Conservation (phyloP, 2,888 invertebrate genomes). For the Drosophila colorata region DNA sequence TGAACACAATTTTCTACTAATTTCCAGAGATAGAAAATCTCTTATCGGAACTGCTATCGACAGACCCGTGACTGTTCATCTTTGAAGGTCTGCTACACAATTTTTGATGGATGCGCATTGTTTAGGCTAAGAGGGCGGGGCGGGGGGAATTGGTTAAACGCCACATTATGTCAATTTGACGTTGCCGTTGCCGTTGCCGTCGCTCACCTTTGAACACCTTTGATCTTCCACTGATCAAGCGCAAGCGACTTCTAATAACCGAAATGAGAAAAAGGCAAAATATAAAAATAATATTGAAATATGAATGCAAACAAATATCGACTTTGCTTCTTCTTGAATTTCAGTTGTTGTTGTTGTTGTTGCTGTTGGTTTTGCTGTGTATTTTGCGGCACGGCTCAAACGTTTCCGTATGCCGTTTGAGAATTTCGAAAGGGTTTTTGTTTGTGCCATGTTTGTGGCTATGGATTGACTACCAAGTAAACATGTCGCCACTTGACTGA, state of each 20-base stretch:
- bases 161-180: constrained; percentile 83
- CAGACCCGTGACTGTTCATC: constrained; percentile 33
- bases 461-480: constrained; percentile 66
- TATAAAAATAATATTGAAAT: constrained; percentile 72
- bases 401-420: constrained; percentile 29
- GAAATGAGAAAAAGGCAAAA: constrained; percentile 1
- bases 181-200: constrained; percentile 65
- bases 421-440: constrained; percentile 67
- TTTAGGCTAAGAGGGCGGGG: constrained; percentile 1
- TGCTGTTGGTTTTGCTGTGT: constrained; percentile 42
- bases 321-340: constrained; percentile 25
- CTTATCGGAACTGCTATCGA: constrained; percentile 4
- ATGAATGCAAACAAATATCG: constrained; percentile 72
- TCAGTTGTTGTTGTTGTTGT: constrained; percentile 5
- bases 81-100: constrained; percentile 15
- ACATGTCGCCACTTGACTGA: constrained; percentile 79
- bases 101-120: constrained; percentile 71
- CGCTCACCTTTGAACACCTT: constrained; percentile 70
- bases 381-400: constrained; percentile 72
- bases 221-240: constrained; percentile 58
- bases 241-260: constrained; percentile 60
- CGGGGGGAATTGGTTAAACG: constrained; percentile 81
- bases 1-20: constrained; percentile 7
- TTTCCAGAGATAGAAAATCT: constrained; percentile 11
- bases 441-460: constrained; percentile 44